Conservation (phyloP, 2,888 invertebrate genomes). For the Agonopterix heracliana region DNA sequence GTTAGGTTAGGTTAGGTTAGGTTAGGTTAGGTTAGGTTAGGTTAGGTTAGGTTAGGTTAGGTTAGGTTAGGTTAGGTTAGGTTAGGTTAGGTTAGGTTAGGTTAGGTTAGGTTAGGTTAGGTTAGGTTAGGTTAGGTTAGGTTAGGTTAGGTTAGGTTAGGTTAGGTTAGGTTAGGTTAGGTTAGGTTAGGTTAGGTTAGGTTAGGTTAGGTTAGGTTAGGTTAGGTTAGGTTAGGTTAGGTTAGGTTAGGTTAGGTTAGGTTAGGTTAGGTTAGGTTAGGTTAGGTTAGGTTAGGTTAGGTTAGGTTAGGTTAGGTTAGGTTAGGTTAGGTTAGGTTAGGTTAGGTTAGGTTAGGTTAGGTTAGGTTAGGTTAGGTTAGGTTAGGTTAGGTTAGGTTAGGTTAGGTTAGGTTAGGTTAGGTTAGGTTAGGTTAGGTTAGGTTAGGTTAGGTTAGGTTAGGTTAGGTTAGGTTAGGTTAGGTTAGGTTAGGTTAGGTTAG, state of each 20-base stretch:
- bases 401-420: conserved; percentile 13
- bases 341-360: conserved; percentile 15
- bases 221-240: conserved; percentile 16
- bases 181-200: conserved; percentile 21
- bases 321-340: conserved; percentile 19
- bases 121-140: too few species aligned
- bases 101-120: conserved; percentile 12
- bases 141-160: too few species aligned
- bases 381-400: conserved; percentile 6
- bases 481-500: conserved; percentile 12
- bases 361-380: conserved; percentile 13
- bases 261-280: conserved; percentile 12
- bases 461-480: conserved; percentile 9
- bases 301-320: conserved; percentile 18
- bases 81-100: conserved; percentile 12
- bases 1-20: conserved; percentile 17
- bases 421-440: conserved; percentile 11
- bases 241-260: conserved; percentile 20
- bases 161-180: conserved; percentile 17
- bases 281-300: conserved; percentile 24
- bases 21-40: conserved; percentile 16
- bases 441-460: conserved; percentile 9
- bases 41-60: conserved; percentile 14
- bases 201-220: conserved; percentile 15
- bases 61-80: conserved; percentile 11